These are phyloP conservation scores for Ceratitis capitata DNA, from an alignment of 1,140 invertebrate genomes.

Conservation along the genomic window DNA sequence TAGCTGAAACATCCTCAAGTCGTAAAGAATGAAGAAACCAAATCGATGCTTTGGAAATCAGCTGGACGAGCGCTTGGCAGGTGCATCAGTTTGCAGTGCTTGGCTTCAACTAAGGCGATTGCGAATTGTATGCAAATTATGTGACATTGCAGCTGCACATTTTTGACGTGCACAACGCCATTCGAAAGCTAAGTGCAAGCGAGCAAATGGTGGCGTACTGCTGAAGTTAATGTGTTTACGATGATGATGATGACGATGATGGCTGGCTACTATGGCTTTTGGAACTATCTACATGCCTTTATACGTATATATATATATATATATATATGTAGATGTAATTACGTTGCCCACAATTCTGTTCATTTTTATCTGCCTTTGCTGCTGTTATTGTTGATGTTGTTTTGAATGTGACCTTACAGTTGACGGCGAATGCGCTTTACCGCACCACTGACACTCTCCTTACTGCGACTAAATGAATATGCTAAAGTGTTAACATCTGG, in stretches of 20 bases:
- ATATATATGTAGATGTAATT: no score
- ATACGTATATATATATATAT: no score
- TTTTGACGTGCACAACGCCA: background rate
- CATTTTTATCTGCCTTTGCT: background rate
- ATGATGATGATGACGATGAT: background rate
- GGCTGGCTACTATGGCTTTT: background rate
- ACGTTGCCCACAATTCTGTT: background rate
- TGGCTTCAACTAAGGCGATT: background rate
- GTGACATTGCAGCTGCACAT: background rate
- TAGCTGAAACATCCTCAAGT: background rate
- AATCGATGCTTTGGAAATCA: background rate
- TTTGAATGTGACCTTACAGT: background rate
- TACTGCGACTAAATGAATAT: background rate
- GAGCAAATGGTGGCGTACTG: background rate
- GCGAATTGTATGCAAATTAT: constrained; percentile 7
- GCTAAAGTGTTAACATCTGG: background rate
- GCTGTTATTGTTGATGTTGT: background rate
- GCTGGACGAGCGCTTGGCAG: background rate
- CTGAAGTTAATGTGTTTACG: background rate
- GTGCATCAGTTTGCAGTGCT: background rate
- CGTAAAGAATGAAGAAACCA: background rate
- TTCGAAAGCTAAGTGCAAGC: background rate
- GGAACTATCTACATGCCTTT: background rate
- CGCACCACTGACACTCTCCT: background rate
- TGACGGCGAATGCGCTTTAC: background rate